phyloP scores from a whole-genome alignment of 2,888 invertebrate species.

The Trichacis sp. region DNA sequence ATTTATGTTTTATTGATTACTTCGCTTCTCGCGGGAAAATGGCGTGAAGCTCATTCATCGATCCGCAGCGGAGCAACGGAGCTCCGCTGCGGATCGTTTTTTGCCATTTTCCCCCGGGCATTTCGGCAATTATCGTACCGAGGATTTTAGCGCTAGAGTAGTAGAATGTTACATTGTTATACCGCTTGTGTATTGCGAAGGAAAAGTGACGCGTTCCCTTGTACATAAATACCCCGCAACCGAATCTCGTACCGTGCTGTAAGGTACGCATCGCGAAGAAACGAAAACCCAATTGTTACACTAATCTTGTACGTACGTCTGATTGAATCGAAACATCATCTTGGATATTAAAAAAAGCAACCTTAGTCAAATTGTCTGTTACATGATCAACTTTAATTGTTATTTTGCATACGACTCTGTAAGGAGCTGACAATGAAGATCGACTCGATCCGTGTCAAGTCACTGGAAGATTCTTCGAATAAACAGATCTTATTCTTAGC shows the following conservation, averaged over 20 bases:
- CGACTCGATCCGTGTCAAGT: conserved; percentile 3
- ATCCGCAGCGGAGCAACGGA: too few species aligned
- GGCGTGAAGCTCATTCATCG: conserved; percentile 11
- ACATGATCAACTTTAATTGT: conserved; percentile 2
- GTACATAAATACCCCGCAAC: conserved; percentile 62
- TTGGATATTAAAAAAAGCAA: conserved; percentile 26
- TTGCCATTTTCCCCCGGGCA: conserved; percentile 32
- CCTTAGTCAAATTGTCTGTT: conserved; percentile 7
- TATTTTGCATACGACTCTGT: not conserved
- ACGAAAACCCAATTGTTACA: conserved; percentile 31
- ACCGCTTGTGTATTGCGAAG: conserved; percentile 61
- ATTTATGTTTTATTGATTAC: conserved; percentile 61
- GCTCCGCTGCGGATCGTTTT: too few species aligned
- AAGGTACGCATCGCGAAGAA: conserved; percentile 31
- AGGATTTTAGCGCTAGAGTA: conserved; percentile 60
- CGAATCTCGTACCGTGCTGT: conserved; percentile 57
- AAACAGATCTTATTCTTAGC: conserved; percentile 9
- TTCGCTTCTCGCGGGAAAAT: conserved; percentile 14
- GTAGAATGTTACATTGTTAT: conserved; percentile 63
- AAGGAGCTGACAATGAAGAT: not conserved
- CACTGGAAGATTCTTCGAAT: conserved; percentile 1
- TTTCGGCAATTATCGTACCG: conserved; percentile 47
- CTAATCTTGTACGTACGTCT: conserved; percentile 43
- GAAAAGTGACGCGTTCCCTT: conserved; percentile 53
- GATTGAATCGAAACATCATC: conserved; percentile 38